Conservation (phyloP, 2,888 invertebrate species). For the Zelleria hepariella region DNA sequence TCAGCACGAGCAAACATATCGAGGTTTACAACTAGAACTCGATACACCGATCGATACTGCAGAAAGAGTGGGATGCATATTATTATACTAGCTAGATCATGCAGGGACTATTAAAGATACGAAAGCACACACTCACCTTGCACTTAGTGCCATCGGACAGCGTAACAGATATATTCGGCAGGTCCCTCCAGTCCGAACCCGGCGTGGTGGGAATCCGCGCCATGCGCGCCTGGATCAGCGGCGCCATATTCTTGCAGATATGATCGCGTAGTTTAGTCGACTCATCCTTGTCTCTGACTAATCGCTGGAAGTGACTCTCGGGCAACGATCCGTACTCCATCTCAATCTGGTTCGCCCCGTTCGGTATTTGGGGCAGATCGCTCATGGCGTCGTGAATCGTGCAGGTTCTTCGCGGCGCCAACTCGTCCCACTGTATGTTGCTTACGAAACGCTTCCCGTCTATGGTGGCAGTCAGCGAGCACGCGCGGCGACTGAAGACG, state of each 20-base stretch:
- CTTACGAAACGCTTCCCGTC: slow-evolving; percentile 63
- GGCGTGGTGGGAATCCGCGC: slow-evolving; percentile 79
- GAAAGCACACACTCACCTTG: slow-evolving; percentile 44
- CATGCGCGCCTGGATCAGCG: slow-evolving; percentile 84
- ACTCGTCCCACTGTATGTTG: slow-evolving; percentile 74
- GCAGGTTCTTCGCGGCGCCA: slow-evolving; percentile 83
- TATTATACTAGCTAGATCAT: too few relatives aligned
- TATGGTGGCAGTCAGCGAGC: slow-evolving; percentile 63
- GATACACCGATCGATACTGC: too few relatives aligned
- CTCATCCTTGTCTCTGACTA: slow-evolving; percentile 74
- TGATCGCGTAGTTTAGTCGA: slow-evolving; percentile 78
- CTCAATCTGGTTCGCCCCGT: slow-evolving; percentile 78
- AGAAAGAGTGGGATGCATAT: too few relatives aligned
- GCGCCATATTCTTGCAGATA: slow-evolving; percentile 87
- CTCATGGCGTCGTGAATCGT: slow-evolving; percentile 88
- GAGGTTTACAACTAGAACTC: too few relatives aligned
- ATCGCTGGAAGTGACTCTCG: slow-evolving; percentile 81
- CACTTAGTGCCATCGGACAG: slow-evolving; percentile 79
- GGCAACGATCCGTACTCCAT: slow-evolving; percentile 81
- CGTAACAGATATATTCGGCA: slow-evolving; percentile 81
- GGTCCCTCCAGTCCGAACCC: slow-evolving; percentile 89
- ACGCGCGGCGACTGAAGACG: slow-evolving; percentile 80
- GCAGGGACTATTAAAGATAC: not conserved
- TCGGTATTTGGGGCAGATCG: slow-evolving; percentile 82
- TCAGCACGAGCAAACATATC: too few relatives aligned